Conservation (phyloP, 2,888 invertebrate genomes). For the Zygaena filipendulae region DNA sequence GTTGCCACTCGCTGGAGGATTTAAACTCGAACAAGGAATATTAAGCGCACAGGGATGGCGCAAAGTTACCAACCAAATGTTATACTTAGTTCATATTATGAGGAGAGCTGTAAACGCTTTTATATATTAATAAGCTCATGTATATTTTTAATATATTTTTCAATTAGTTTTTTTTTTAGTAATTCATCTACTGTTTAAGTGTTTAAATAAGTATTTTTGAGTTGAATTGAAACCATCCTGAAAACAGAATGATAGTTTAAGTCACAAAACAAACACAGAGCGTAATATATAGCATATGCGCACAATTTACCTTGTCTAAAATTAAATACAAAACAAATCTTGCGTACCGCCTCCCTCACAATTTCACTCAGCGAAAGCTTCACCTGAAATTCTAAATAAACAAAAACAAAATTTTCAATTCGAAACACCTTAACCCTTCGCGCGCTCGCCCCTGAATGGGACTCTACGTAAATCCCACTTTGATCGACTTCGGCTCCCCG, state of each 20-base stretch:
- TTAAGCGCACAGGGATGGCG: not conserved
- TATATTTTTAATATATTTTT: too few relatives aligned
- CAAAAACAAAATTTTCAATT: conserved; percentile 55
- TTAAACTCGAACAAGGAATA: conserved; percentile 16
- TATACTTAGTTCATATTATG: too few relatives aligned
- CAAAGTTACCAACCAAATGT: too few relatives aligned
- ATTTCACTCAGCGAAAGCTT: conserved; percentile 24
- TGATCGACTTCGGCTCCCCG: conserved; percentile 49
- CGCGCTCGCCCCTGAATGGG: conserved; percentile 23
- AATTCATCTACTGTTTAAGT: too few relatives aligned
- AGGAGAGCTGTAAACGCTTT: too few relatives aligned
- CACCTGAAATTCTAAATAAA: conserved; percentile 43
- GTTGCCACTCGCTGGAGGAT: conserved; percentile 21
- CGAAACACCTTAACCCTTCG: conserved; percentile 29
- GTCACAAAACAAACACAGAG: not conserved
- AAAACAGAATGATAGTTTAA: too few relatives aligned
- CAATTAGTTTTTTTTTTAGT: too few relatives aligned
- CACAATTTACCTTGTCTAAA: too few relatives aligned
- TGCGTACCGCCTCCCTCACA: conserved; percentile 10
- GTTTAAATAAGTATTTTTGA: too few relatives aligned
- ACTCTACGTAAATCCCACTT: conserved; percentile 49
- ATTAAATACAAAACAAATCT: conserved; percentile 13
- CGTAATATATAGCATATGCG: too few relatives aligned
- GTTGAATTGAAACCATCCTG: too few relatives aligned
- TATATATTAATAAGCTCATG: too few relatives aligned